Conservation (phyloP, 2,797 vertebrate genomes). For the Microctenopoma stevenorrisi region DNA sequence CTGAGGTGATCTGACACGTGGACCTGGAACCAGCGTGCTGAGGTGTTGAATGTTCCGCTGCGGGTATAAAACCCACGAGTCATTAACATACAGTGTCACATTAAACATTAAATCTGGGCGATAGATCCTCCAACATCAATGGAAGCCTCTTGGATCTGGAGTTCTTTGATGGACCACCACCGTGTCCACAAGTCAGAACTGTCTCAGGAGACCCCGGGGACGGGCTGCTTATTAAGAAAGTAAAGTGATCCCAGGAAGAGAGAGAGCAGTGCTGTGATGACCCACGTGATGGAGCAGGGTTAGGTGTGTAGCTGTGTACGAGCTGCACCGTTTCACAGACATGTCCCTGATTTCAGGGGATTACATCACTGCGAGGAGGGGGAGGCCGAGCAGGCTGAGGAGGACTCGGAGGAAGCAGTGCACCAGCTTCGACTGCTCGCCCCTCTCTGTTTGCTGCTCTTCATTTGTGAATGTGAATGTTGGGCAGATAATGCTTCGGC, state of each 20-base stretch:
- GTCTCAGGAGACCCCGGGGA: not conserved
- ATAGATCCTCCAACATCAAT: not conserved
- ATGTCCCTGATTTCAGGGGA: conserved; percentile 26
- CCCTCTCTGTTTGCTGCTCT: not conserved
- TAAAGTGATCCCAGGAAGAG: too few relatives aligned
- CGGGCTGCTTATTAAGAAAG: too few relatives aligned
- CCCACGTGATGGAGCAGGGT: too few relatives aligned
- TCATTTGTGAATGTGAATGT: too few relatives aligned
- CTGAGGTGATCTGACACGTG: too few relatives aligned
- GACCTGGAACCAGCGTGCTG: too few relatives aligned
- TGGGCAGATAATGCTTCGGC: too few relatives aligned
- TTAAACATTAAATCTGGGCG: too few relatives aligned
- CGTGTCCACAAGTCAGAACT: not conserved
- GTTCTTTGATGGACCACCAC: not conserved
- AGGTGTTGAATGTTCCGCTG: too few relatives aligned
- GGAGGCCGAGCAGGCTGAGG: not conserved
- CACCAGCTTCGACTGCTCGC: too few relatives aligned
- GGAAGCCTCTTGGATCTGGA: not conserved
- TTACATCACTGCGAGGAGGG: conserved; percentile 36
- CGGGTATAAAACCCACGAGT: not conserved
- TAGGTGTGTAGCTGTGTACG: not conserved
- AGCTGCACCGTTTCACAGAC: not conserved
- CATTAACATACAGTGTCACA: not conserved
- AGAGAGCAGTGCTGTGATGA: too few relatives aligned
- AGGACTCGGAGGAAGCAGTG: too few relatives aligned